Evolutionary conservation across 2,797 vertebrate genomes (phyloP), one percentile per base, ranked within the genome.

Genomic region (Acanthurus lineatus): DNA sequence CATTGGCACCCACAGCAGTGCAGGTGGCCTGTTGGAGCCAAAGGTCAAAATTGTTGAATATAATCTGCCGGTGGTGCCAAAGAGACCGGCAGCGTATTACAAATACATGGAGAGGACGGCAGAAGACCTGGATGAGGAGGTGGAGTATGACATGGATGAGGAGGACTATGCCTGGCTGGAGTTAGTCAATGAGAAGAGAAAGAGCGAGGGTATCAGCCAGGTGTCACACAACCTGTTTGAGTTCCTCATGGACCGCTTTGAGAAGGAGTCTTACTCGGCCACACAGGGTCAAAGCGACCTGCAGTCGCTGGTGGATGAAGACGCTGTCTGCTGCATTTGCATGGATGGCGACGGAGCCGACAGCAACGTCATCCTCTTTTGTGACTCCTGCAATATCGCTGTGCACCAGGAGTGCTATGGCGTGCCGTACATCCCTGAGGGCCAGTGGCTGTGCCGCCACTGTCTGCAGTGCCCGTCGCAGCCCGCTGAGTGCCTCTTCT

Each of bases 341-440:
- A 99, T 99, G 98, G 98, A 99, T 16, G 98, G 98, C 10, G 98
- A 99, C 73, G 97, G 97, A 64, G 97, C 98, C 35, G 98, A 99
- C 93, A 99, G 97, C 88, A 99, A 99, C 9, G 98, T 96, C 49
- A 99, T 99, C 84, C 96, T 99, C 42, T 99, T 99, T 91, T 99
- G 98, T 3, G 98, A 99, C 94, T 92, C 97, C 86, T 99, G 98
- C 93, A 98, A 99, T 86, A 95, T 99, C 64, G 97, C 98, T 0
- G 98, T 99, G 84, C 98, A 99, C 93, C 98, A 99, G 94, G 98
- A 99, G 94, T 99, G 98, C 92, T 99, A 99, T 2, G 98, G 98
- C 2, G 98, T 99, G 87, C 98, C 98, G 78, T 97, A 99, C 90
- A 96, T 99, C 90, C 98, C 98, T 0, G 98, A 99, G 92, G 98